phyloP scores from a whole-genome alignment of 2,797 vertebrate species.

The Novumbra hubbsi region DNA sequence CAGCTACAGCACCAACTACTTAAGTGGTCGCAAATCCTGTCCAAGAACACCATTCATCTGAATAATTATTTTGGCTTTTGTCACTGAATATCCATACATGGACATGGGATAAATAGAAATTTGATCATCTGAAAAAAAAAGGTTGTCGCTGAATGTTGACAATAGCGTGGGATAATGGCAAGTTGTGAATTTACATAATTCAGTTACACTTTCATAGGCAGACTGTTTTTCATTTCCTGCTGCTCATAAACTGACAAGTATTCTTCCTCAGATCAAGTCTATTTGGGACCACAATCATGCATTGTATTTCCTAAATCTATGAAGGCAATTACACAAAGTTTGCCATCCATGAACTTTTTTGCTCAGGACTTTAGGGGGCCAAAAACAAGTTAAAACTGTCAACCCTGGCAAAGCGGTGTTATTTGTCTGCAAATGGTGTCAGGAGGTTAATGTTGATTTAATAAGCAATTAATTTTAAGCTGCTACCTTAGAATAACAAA shows the following conservation, averaged over 20 bases:
- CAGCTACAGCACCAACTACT: background rate
- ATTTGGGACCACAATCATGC: background rate
- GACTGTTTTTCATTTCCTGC: background rate
- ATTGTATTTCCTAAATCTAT: background rate
- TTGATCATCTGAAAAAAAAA: background rate
- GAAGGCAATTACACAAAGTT: constrained; percentile 1
- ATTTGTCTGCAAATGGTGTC: constrained; percentile 58
- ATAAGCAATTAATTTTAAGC: constrained; percentile 70
- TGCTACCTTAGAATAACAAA: constrained; percentile 51
- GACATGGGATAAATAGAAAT: background rate
- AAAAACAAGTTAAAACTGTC: constrained; percentile 27
- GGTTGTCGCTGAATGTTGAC: background rate
- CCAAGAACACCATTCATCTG: background rate
- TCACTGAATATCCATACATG: background rate
- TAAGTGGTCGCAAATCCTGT: background rate
- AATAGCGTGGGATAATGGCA: background rate
- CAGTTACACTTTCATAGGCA: background rate
- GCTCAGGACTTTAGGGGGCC: constrained; percentile 6
- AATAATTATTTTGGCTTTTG: background rate
- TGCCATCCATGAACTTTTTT: background rate
- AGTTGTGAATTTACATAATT: background rate
- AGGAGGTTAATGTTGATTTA: constrained; percentile 72
- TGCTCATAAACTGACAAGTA: background rate
- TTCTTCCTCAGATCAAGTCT: background rate
- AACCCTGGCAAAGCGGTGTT: constrained; percentile 32